These are phyloP conservation scores for Xylota sylvarum DNA, from an alignment of 2,888 invertebrate genomes.

Conservation along the genomic window DNA sequence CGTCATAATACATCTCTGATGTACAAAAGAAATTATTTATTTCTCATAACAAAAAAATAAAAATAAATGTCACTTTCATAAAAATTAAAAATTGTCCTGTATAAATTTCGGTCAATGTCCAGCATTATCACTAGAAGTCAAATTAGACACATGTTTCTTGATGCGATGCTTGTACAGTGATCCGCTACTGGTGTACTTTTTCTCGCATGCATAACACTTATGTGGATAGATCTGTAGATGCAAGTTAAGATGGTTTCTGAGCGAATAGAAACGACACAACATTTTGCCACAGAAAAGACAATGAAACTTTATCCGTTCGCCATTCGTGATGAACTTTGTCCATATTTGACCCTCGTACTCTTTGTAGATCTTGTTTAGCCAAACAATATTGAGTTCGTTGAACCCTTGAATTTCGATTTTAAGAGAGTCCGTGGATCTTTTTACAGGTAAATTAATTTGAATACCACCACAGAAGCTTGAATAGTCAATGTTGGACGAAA, in stretches of 20 bases:
- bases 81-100: slow-evolving; percentile 8
- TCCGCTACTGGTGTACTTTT: slow-evolving; percentile 39
- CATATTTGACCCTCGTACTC: slow-evolving; percentile 55
- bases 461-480: slow-evolving; percentile 38
- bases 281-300: slow-evolving; percentile 57
- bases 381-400: slow-evolving; percentile 40
- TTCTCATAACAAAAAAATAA: slow-evolving; percentile 4
- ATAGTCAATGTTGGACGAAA: background rate
- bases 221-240: slow-evolving; percentile 61
- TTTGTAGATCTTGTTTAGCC: slow-evolving; percentile 54
- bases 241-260: slow-evolving; percentile 46
- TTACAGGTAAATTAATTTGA: slow-evolving; percentile 51
- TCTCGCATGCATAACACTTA: slow-evolving; percentile 59
- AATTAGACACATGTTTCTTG: slow-evolving; percentile 13
- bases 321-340: background rate
- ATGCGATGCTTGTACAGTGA: slow-evolving; percentile 44
- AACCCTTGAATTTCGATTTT: slow-evolving; percentile 51
- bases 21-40: background rate
- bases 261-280: slow-evolving; percentile 20
- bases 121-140: background rate
- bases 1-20: background rate
- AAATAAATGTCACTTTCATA: slow-evolving; percentile 33
- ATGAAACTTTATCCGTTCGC: slow-evolving; percentile 23
- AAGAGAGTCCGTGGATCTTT: slow-evolving; percentile 11
- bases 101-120: slow-evolving; percentile 10